A percentile compares a stretch with the other conserved stretches of the same genome.
phyloP scores from a whole-genome alignment of 2,797 vertebrate species.

The Macrochelys suwanniensis region DNA sequence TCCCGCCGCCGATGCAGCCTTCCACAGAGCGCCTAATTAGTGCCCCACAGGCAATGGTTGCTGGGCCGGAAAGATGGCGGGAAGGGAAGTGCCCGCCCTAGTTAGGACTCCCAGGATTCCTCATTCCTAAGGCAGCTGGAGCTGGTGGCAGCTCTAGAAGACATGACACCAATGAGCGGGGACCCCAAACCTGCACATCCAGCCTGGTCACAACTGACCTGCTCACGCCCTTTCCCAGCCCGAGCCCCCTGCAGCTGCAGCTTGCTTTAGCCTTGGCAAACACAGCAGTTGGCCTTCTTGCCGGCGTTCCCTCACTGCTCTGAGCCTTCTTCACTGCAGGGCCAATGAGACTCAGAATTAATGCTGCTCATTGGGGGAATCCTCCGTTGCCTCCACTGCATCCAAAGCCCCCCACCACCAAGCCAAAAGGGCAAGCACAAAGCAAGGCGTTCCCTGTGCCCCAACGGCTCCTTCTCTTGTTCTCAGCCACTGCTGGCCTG shows the following conservation, averaged over 20 bases:
- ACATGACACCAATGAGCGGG: neutral
- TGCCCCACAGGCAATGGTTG: slow-evolving; percentile 1
- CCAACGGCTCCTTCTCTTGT: accelerated
- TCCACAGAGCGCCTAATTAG: slow-evolving; percentile 41
- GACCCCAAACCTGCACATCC: no score
- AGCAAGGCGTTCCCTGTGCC: neutral
- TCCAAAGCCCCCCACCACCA: neutral
- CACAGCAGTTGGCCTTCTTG: neutral
- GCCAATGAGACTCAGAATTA: neutral
- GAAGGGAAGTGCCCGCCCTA: neutral
- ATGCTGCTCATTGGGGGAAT: neutral
- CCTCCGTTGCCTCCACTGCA: neutral
- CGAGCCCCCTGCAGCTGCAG: neutral
- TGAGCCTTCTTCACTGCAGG: neutral
- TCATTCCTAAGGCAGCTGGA: neutral
- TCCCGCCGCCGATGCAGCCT: neutral
- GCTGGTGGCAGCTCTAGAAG: neutral
- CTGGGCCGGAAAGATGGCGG: neutral
- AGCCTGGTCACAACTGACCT: neutral
- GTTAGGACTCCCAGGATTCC: neutral
- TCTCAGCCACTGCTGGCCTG: neutral
- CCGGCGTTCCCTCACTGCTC: neutral
- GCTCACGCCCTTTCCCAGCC: neutral
- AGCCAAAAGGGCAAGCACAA: neutral
- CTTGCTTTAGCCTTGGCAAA: neutral